phyloP scores from a whole-genome alignment of 2,797 vertebrate genomes.

The Epinephelus awoara region DNA sequence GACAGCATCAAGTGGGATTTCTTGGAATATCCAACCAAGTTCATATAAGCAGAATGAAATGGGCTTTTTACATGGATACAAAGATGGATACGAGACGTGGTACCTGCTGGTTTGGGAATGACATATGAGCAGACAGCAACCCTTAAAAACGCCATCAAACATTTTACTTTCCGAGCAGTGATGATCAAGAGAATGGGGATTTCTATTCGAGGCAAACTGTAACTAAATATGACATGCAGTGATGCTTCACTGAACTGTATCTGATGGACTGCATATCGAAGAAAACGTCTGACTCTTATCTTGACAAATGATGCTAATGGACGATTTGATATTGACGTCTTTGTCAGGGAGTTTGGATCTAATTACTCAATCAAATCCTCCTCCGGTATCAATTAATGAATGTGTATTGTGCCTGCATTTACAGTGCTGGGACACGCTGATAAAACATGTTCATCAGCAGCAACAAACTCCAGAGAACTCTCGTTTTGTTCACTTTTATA shows the following conservation, averaged over 20 bases:
- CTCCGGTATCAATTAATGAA: constrained; percentile 71
- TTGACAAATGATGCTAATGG: constrained; percentile 19
- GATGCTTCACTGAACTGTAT: constrained; percentile 25
- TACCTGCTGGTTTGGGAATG: constrained; percentile 5
- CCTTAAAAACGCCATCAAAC: constrained; percentile 9
- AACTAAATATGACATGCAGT: constrained; percentile 22
- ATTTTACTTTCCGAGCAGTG: constrained; percentile 14
- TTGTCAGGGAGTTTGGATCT: constrained; percentile 55
- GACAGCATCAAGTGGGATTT: constrained; percentile 13
- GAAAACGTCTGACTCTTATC: constrained; percentile 23
- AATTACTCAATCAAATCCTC: constrained; percentile 57
- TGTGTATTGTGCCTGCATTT: constrained; percentile 80
- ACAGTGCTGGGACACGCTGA: constrained; percentile 62
- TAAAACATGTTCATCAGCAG: constrained; percentile 44
- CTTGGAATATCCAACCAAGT: constrained; percentile 12
- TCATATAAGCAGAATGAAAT: background rate
- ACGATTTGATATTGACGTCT: constrained; percentile 48
- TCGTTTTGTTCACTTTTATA: constrained; percentile 58
- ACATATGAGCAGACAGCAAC: constrained; percentile 9
- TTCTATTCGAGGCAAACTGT: constrained; percentile 6
- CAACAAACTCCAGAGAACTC: constrained; percentile 45
- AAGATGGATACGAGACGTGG: background rate
- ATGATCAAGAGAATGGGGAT: constrained; percentile 1
- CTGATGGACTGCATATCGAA: constrained; percentile 42
- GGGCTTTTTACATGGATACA: constrained; percentile 23